Percentiles rank a stretch among this genome's conserved stretches.
phyloP scores from a whole-genome alignment of 2,888 invertebrate genomes.

The Lutraria lutraria region DNA sequence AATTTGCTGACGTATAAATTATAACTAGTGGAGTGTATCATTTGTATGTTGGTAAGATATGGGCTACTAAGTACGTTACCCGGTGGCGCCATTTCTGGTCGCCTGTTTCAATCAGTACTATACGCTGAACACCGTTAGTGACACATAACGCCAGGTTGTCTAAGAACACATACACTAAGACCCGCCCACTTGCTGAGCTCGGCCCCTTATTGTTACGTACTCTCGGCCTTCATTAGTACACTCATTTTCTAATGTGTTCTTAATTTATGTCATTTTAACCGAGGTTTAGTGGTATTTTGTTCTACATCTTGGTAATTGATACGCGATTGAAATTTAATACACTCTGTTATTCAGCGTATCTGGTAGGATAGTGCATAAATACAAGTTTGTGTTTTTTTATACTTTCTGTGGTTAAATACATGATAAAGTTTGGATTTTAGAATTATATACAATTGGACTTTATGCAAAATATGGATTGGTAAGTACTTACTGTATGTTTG shows the following conservation, averaged over 20 bases:
- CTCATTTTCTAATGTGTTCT: conserved; percentile 34
- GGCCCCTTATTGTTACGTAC: conserved; percentile 43
- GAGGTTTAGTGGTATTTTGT: conserved; percentile 32
- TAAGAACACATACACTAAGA: conserved; percentile 45
- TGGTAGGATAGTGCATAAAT: background rate
- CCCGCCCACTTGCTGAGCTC: conserved; percentile 51
- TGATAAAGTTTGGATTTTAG: background rate
- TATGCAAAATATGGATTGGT: conserved; percentile 27
- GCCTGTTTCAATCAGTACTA: conserved; percentile 57
- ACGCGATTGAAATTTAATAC: conserved; percentile 24
- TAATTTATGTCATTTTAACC: conserved; percentile 52
- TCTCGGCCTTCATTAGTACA: conserved; percentile 45
- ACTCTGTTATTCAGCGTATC: background rate
- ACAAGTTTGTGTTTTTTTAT: background rate
- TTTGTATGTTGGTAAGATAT: background rate
- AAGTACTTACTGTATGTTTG: background rate
- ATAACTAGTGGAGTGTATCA: conserved; percentile 8
- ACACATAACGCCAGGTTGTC: conserved; percentile 56
- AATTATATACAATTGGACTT: background rate
- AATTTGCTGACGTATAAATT: conserved; percentile 19
- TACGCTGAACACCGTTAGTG: conserved; percentile 42
- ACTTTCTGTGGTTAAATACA: background rate
- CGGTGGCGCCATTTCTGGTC: conserved; percentile 53
- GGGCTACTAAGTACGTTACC: conserved; percentile 36
- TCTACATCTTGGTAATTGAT: conserved; percentile 38